Evolutionary conservation across 2,888 invertebrate species (phyloP), one percentile per base, ranked within the genome.

Genomic region (Megalurothrips usitatus): DNA sequence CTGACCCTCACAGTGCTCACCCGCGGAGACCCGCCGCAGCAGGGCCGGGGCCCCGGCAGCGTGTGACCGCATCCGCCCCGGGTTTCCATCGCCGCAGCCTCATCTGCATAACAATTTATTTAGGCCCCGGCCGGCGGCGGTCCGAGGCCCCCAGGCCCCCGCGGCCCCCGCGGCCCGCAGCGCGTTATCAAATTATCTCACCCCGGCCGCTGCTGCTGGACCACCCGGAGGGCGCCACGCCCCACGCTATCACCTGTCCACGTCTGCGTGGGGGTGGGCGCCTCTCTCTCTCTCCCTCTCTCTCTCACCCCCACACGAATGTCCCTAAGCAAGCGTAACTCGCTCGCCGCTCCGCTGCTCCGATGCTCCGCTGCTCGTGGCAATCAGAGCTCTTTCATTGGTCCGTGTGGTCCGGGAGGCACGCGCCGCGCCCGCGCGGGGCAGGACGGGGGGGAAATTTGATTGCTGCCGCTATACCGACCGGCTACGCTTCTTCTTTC

Each of bases 21-120:
- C n/a, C n/a, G n/a, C n/a, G n/a, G n/a, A n/a, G n/a, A n/a, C n/a
- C n/a, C n/a, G n/a, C n/a, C n/a, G 34, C 34, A 43, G 3, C 34
- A 43, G 34, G 34, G 34, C 58, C 17, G 52, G 52, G 17, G 52
- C 52, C n/a, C 68, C 9, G 11, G 26, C 23, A 12, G 68, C 68
- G 26, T 26, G 68, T 75, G 68, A 75, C 68, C 68, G 26, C 68
- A 75, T 75, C 68, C 68, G 68, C 26, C 11, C 68, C 68, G 68
- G 34, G 68, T 23, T 75, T 75, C 68, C 68, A 75, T 75, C 68
- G 68, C 23, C 68, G 68, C 12, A 23, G 26, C 8, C 68, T 26
- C 68, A 75, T 75, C 26, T 75, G 68, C 68, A 75, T 75, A 75
- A 75, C 68, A 75, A 75, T 75, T 75, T 75, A 75, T 75, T 75